Evolutionary conservation across 2,797 vertebrate species (phyloP).

Genomic region (Borostomias antarcticus): DNA sequence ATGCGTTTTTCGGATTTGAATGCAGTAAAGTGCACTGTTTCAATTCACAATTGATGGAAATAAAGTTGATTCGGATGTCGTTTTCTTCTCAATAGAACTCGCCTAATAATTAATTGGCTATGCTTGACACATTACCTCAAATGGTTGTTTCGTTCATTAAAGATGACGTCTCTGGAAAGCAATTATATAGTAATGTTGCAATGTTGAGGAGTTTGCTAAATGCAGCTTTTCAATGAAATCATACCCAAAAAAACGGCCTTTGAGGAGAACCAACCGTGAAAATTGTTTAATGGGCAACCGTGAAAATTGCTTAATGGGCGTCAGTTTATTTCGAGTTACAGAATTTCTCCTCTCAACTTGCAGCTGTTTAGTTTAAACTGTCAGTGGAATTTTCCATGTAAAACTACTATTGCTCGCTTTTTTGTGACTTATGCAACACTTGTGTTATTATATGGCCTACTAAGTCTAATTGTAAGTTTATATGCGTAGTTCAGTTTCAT

Average conservation of each 20-base stretch:
- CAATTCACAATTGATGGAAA: too few species aligned
- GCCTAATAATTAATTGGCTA: too few species aligned
- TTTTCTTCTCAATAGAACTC: too few species aligned
- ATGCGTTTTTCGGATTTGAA: too few species aligned
- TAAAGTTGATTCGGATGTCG: too few species aligned
- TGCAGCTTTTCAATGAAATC: not conserved
- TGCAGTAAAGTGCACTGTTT: too few species aligned
- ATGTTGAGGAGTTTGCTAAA: not conserved
- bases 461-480: not conserved
- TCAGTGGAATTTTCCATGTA: not conserved
- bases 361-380: not conserved
- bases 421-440: too few species aligned
- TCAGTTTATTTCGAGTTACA: not conserved
- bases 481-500: not conserved
- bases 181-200: not conserved
- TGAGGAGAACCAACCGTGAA: not conserved
- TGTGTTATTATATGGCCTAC: not conserved
- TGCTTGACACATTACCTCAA: too few species aligned
- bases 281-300: not conserved
- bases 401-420: too few species aligned
- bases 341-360: not conserved
- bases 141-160: too few species aligned
- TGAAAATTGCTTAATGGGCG: not conserved
- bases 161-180: too few species aligned
- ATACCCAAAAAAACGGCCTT: not conserved